Evolutionary conservation across 2,113 vertebrate genomes (phyloP), one percentile per base, ranked within the genome.

Genomic region (Spermophilus dauricus): DNA sequence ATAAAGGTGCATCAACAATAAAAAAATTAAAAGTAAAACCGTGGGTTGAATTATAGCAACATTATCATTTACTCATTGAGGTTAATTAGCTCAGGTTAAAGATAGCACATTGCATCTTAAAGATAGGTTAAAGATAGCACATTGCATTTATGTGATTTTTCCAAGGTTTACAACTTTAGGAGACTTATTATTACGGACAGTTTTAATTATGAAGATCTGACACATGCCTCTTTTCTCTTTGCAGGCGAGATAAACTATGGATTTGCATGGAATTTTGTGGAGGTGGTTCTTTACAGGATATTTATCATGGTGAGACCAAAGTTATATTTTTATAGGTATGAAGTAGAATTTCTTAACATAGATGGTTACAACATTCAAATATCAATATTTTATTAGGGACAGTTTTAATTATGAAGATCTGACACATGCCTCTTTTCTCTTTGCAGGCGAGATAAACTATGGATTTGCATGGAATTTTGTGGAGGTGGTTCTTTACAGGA

Each of bases 221-320:
- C 82, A 37, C 77, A 97, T 97, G 61, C 88, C 63, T 96, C 88
- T 78, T 98, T 98, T 98, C 97, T 92, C 76, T 98, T 97, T 98
- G 86, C 94, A 99, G 99, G 98, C 99, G 99, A 98, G 99, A 99
- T 99, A 99, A 99, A 98, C 98, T 99, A 88, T 99, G 99, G 99
- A 99, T 99, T 98, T 99, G 99, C 98, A 99, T 99, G 99, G 99
- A 99, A 97, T 99, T 99, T 98, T 99, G 99, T 98, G 99, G 99
- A 95, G 99, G 99, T 97, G 99, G 99, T 81, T 99, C 99, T 96
- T 98, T 99, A 90, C 99, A 99, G 94, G 99, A 99, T 97, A 99
- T 99, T 97, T 99, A 99, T 98, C 99, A 99, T 63, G 99, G 99
- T 99, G 99, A 75, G 98, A 83, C 95, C 39, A 96, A 96, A 86